These are phyloP conservation scores for Caenorhabditis zanzibari DNA, from an alignment of 2,888 invertebrate species.

Conservation along the genomic window DNA sequence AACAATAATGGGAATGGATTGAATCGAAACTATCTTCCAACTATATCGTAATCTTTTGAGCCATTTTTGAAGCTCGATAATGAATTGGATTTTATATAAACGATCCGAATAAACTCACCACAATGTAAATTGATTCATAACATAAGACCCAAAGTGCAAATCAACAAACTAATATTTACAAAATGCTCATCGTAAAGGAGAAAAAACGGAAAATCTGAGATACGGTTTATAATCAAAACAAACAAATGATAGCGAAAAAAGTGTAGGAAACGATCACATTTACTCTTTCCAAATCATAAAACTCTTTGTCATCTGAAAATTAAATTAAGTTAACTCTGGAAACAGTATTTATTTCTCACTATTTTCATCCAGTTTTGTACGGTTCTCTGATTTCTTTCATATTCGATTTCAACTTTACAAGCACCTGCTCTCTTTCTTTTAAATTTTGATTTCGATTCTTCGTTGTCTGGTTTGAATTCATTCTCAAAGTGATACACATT, in stretches of 20 bases:
- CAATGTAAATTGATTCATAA: too few species aligned
- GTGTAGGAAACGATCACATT: neutral
- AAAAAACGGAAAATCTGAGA: conserved; percentile 25
- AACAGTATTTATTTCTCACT: neutral
- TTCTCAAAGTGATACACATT: conserved; percentile 36
- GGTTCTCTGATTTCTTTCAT: neutral
- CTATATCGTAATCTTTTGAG: conserved; percentile 42
- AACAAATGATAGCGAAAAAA: conserved; percentile 21
- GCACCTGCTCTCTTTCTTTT: conserved; percentile 16
- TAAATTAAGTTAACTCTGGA: neutral
- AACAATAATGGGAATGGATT: conserved; percentile 54
- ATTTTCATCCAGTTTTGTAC: neutral
- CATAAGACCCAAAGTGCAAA: neutral
- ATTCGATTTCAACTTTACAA: conserved; percentile 20
- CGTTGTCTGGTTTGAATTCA: conserved; percentile 41
- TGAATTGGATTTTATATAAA: neutral
- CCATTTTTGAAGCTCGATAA: neutral
- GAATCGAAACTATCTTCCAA: conserved; percentile 60
- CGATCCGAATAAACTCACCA: too few species aligned
- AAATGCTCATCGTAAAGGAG: neutral
- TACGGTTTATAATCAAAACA: conserved; percentile 53
- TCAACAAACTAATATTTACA: conserved; percentile 1
- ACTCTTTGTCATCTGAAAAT: conserved; percentile 31
- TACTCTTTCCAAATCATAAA: conserved; percentile 17
- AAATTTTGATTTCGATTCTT: conserved; percentile 27